phyloP scores from a whole-genome alignment of 2,797 vertebrate genomes.

The Diplodus sargus region DNA sequence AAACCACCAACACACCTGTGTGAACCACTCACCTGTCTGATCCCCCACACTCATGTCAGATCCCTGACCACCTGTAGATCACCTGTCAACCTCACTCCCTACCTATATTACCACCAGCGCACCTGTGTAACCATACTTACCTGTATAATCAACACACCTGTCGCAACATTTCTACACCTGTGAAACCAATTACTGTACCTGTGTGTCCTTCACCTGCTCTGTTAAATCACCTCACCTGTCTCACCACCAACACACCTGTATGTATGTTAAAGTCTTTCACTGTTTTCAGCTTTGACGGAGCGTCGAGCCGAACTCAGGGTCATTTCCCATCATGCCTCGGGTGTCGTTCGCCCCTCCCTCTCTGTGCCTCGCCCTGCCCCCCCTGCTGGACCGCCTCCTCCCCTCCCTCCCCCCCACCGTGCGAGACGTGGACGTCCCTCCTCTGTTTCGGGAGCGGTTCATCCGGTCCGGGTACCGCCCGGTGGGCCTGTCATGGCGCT shows the following conservation, averaged over 20 bases:
- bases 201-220: too few relatives aligned
- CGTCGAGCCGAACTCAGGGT: neutral
- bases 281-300: neutral
- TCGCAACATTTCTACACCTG: neutral
- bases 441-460: slow-evolving; percentile 90
- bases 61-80: too few relatives aligned
- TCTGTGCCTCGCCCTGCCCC: neutral
- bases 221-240: neutral
- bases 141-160: neutral
- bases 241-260: too few relatives aligned
- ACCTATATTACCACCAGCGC: too few relatives aligned
- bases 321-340: slow-evolving; percentile 60
- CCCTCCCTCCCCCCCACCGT: slow-evolving; percentile 88
- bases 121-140: too few relatives aligned
- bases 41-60: too few relatives aligned
- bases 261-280: neutral
- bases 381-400: slow-evolving; percentile 75
- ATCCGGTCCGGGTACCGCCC: slow-evolving; percentile 91
- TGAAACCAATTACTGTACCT: too few relatives aligned
- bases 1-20: too few relatives aligned
- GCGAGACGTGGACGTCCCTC: slow-evolving; percentile 86
- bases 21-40: too few relatives aligned
- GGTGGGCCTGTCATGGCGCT: slow-evolving; percentile 87
- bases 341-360: slow-evolving; percentile 59
- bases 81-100: neutral